These are phyloP conservation scores for Arnoldichthys spilopterus DNA, from an alignment of 2,797 vertebrate species.

Conservation along the genomic window DNA sequence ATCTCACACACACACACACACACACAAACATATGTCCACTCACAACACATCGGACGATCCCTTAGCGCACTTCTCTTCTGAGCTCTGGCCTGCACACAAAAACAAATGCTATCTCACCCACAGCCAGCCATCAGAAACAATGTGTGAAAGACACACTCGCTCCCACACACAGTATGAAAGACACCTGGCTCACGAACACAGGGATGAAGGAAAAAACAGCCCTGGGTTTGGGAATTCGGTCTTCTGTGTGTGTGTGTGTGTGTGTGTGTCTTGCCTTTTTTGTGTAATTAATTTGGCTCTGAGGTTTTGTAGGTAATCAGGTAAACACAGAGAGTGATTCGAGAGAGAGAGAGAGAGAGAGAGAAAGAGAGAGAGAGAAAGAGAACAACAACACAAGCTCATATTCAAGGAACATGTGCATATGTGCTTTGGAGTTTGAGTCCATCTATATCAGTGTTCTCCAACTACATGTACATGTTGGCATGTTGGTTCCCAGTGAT, in stretches of 20 bases:
- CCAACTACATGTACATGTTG: too few relatives aligned
- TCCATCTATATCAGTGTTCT: neutral
- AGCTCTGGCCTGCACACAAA: conserved; percentile 49
- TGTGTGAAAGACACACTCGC: conserved; percentile 26
- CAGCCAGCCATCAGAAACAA: conserved; percentile 46
- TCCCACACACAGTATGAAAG: conserved; percentile 37
- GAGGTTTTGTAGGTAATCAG: conserved; percentile 31
- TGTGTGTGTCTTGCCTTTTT: conserved; percentile 12
- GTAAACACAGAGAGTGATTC: conserved; percentile 24
- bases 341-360: neutral
- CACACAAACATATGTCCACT: neutral
- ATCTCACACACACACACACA: conserved; percentile 37
- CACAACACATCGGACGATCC: conserved; percentile 21
- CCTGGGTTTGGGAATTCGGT: conserved; percentile 41
- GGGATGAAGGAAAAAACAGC: conserved; percentile 34
- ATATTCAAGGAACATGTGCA: neutral
- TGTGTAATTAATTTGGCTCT: conserved; percentile 17
- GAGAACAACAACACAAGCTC: neutral
- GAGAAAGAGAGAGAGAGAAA: neutral
- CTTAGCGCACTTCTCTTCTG: conserved; percentile 37
- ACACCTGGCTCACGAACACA: conserved; percentile 39
- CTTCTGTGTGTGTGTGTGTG: conserved; percentile 2
- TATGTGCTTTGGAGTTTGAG: neutral
- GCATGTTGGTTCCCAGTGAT: too few relatives aligned
- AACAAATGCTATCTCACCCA: conserved; percentile 52